Base-by-base conservation (phyloP, 2,888 invertebrate species). In the Ptychoptera albimana region DNA sequence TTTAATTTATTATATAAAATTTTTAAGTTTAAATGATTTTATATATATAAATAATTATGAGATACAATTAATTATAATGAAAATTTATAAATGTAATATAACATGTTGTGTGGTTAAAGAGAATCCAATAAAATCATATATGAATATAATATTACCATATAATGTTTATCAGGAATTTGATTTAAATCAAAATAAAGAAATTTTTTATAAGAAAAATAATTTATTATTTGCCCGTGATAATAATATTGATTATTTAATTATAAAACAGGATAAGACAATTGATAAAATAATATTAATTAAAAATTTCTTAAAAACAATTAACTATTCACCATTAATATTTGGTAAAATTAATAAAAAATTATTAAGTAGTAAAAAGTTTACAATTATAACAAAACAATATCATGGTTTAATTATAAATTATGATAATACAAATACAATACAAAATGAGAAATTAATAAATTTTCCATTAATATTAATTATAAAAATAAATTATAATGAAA, bases 351-450 rank as follows among this genome's bases (percentile, higher is more conserved):
- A 13, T 9, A 5, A 9, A 31, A 31, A 43, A 37, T 6, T 46
- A 8, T 14, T 41, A 1, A 41, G 61, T 49, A 63, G 61, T 40
- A 55, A 63, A 6, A 56, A 63, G 32, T 56, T 61, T 8, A 60
- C 61, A 9, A 57, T 63, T 3, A 55, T 57, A 30, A 55, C 59
- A 9, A 59, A 60, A 29, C 58, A 58, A 46, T 64, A 64, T 30
- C 57, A 59, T 46, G 63, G 60, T 1, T 57, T 63, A 13, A 55
- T 63, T 12, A 47, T 23, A 5, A 23, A 23, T 23, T 23, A 23
- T 23, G 23, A 23, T 23, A 23, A 23, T 23, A 23, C 23, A 23
- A 23, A 23, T 23, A 23, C 3, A 5, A 5, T 23, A 23, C 7
- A 5, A 23, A 23, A 23, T 23, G 23, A 23, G 23, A 23, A 23